phyloP scores from a whole-genome alignment of 2,797 vertebrate genomes.

The Muscicapa comitata region DNA sequence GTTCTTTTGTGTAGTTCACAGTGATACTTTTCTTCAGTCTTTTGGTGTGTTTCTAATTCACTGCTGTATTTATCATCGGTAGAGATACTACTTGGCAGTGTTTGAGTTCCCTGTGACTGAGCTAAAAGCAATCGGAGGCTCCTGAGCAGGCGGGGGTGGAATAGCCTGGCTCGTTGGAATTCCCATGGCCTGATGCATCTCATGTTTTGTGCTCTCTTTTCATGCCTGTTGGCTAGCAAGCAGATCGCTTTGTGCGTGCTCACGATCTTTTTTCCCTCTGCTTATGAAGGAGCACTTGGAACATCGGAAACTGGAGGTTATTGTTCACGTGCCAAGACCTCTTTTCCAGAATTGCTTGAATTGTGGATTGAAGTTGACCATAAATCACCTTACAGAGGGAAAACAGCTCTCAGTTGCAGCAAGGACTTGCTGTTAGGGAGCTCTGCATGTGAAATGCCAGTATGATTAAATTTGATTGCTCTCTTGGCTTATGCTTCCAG shows the following conservation, averaged over 20 bases:
- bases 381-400: not conserved
- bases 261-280: not conserved
- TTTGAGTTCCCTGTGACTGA: not conserved
- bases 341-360: not conserved
- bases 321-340: not conserved
- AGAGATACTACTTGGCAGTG: not conserved
- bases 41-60: not conserved
- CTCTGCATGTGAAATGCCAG: not conserved
- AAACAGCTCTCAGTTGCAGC: not conserved
- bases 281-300: not conserved
- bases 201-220: not conserved
- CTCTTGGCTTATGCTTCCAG: not conserved
- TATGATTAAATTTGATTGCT: not conserved
- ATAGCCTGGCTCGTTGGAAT: not conserved
- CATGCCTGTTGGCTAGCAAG: not conserved
- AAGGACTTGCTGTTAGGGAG: rapidly evolving
- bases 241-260: rapidly evolving
- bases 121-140: not conserved
- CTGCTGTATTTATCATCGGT: not conserved
- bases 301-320: not conserved
- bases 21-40: not conserved
- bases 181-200: not conserved
- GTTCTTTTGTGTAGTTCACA: not conserved
- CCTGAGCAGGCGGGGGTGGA: rapidly evolving
- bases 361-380: not conserved